Base-by-base conservation (phyloP, 2,888 invertebrate species). In the Athalia cordata region DNA sequence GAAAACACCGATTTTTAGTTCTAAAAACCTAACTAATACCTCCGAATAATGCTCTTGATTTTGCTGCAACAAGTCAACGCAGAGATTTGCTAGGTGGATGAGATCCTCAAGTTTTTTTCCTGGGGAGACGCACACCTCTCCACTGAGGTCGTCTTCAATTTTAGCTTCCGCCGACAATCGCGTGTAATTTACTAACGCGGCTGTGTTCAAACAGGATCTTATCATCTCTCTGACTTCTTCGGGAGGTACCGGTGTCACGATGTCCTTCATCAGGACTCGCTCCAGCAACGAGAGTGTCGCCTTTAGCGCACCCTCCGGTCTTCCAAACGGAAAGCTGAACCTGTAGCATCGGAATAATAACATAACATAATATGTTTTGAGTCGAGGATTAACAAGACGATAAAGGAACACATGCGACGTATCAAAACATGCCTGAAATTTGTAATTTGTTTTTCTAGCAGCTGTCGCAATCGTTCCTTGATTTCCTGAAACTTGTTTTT, bases 31-130 rank as follows among this genome's bases (percentile, higher is more conserved):
- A 89, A 88, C 88, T 88, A 89, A 90, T 94, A 99, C 99, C 97
- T 99, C 99, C 83, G 99, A 98, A 91, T 99, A 99, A 91, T 99
- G 99, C 91, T 99, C 99, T 92, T 99, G 99, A 90, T 99, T 99
- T 91, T 99, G 99, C 91, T 99, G 99, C 81, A 99, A 92, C 61
- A 99, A 93, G 91, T 99, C 99, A 77, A 99, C 99, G 91, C 99
- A 99, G 66, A 99, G 93, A 90, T 99, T 99, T 11, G 99, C 98
- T 83, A 99, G 93, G 90, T 97, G 98, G 87, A 99, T 98, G 78
- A 99, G 93, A 90, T 99, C 99, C 90, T 99, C 99, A 74, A 99
- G 92, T 89, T 97, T 97, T 91, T 97, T 97, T 78, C 95, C 94
- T 6, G 97, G 96, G 47, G 96, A 94, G 77, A 96, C 95, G 90